Evolutionary conservation across 2,888 invertebrate species (phyloP).

Genomic region (Melieria picta): DNA sequence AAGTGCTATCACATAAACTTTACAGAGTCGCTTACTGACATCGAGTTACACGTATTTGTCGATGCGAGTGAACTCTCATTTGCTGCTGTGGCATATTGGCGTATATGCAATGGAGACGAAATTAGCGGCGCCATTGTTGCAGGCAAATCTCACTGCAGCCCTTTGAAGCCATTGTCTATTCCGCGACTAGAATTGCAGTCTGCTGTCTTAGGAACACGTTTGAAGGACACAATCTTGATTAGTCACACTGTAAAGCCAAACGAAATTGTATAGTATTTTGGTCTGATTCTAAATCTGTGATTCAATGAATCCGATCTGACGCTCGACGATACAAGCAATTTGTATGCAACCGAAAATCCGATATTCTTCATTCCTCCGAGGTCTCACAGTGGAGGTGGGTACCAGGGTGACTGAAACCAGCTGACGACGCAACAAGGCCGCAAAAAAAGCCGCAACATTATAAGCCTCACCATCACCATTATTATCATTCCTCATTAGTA

Average conservation of each 20-base stretch:
- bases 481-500: too few relatives aligned
- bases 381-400: conserved; percentile 28
- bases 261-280: conserved; percentile 4
- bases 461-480: too few relatives aligned
- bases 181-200: conserved; percentile 33
- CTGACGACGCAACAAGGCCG: conserved; percentile 26
- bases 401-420: conserved; percentile 22
- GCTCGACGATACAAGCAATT: conserved; percentile 43
- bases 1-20: conserved; percentile 17
- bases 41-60: conserved; percentile 24
- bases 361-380: conserved; percentile 24
- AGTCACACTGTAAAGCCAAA: background rate
- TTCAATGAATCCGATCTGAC: conserved; percentile 27
- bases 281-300: conserved; percentile 22
- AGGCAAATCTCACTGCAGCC: conserved; percentile 33
- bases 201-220: conserved; percentile 18
- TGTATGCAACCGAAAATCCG: conserved; percentile 36
- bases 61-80: conserved; percentile 30
- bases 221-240: conserved; percentile 8
- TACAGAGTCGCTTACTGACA: conserved; percentile 5
- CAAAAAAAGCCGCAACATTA: too few relatives aligned
- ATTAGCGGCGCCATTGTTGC: conserved; percentile 25
- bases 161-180: conserved; percentile 32
- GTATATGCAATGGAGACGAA: conserved; percentile 16
- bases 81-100: conserved; percentile 34